Conservation (phyloP, 2,113 vertebrate genomes). For the Parus major region DNA sequence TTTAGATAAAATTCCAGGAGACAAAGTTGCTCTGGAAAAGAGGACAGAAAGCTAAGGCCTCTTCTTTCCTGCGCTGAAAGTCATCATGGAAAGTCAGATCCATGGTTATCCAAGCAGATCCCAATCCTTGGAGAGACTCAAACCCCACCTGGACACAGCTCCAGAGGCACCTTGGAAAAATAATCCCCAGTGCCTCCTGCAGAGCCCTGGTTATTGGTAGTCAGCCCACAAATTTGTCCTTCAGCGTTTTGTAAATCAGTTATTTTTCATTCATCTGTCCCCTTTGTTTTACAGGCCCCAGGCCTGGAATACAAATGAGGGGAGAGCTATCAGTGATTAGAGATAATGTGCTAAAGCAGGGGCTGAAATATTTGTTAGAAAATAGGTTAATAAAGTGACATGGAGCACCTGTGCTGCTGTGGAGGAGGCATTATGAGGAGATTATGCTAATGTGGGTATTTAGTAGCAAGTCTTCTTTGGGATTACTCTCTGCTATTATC, state of each 20-base stretch:
- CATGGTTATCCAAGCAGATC: not conserved
- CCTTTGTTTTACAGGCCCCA: not conserved
- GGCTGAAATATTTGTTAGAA: conserved; percentile 38
- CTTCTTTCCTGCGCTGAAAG: not conserved
- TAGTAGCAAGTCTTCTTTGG: conserved; percentile 1
- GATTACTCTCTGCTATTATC: conserved; percentile 8
- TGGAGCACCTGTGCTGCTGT: not conserved
- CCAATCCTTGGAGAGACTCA: not conserved
- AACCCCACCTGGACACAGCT: not conserved
- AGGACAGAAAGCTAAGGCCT: not conserved
- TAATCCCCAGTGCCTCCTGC: fast-evolving
- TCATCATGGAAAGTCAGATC: not conserved
- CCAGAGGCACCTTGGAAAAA: not conserved
- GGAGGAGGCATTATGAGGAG: not conserved
- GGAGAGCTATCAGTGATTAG: not conserved
- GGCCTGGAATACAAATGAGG: not conserved
- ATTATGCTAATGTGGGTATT: conserved; percentile 28
- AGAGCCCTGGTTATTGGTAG: fast-evolving
- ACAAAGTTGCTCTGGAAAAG: not conserved
- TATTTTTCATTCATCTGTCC: conserved; percentile 10
- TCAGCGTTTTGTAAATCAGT: not conserved
- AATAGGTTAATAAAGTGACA: conserved; percentile 30
- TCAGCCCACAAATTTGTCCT: conserved; percentile 11
- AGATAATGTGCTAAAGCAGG: not conserved
- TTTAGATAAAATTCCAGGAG: not conserved